Evolutionary conservation across 2,797 vertebrate genomes (phyloP).

Genomic region (Catharus ustulatus): DNA sequence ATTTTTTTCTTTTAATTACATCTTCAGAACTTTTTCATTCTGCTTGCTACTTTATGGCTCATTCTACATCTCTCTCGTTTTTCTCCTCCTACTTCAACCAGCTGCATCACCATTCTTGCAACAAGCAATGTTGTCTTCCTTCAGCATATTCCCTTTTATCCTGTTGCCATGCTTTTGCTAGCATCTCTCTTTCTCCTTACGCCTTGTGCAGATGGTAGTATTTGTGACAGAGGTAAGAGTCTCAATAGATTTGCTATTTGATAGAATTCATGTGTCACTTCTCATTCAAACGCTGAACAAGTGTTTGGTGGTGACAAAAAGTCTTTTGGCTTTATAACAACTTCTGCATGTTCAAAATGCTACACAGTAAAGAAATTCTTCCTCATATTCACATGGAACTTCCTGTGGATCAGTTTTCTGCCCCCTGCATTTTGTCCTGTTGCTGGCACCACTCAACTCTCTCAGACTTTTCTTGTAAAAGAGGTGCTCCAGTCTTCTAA

Average conservation of each 20-base stretch:
- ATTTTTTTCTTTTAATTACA: not conserved
- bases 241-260: not conserved
- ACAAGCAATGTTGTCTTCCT: not conserved
- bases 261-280: not conserved
- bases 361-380: not conserved
- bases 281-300: not conserved
- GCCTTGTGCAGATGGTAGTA: not conserved
- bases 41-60: not conserved
- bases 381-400: not conserved
- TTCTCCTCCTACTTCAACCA: not conserved
- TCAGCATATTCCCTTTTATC: not conserved
- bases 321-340: not conserved
- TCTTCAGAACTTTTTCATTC: not conserved
- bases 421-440: not conserved
- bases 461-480: not conserved
- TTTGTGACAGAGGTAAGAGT: not conserved
- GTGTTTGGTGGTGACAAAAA: not conserved
- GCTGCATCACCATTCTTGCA: not conserved
- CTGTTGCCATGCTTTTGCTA: not conserved
- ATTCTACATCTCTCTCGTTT: not conserved
- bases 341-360: not conserved
- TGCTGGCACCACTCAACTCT: not conserved
- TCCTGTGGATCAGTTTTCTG: not conserved
- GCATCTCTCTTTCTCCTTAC: not conserved
- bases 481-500: not conserved